Conservation (phyloP, 2,797 vertebrate species). For the Sebastolobus altivelis region DNA sequence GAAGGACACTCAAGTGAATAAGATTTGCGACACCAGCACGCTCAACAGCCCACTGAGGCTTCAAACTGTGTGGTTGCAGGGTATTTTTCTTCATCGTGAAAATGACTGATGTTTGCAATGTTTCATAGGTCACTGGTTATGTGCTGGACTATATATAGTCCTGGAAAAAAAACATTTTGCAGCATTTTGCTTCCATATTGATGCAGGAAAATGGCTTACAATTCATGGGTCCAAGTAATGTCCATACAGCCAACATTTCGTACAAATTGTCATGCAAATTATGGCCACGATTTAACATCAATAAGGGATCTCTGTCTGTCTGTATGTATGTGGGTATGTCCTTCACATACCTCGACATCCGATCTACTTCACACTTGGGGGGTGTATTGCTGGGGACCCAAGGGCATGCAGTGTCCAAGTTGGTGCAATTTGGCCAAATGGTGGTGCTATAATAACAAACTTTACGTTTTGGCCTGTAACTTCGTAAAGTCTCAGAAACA, state of each 20-base stretch:
- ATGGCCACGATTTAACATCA: background rate
- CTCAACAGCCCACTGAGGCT: slow-evolving; percentile 2
- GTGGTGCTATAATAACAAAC: background rate
- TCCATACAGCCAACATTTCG: background rate
- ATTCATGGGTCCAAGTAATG: background rate
- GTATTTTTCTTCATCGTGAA: slow-evolving; percentile 4
- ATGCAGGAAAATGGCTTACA: background rate
- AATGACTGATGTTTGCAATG: slow-evolving; percentile 26
- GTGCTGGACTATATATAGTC: slow-evolving; percentile 13
- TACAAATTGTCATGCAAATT: background rate
- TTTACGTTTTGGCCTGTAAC: background rate
- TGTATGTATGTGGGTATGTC: background rate
- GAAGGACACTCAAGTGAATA: slow-evolving; percentile 29
- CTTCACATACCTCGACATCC: background rate
- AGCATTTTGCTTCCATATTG: background rate
- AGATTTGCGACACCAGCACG: slow-evolving; percentile 1
- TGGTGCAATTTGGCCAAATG: no score
- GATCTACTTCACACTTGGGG: background rate
- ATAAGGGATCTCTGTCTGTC: background rate
- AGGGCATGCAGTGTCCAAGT: accelerated
- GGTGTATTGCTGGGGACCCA: background rate
- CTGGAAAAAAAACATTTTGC: background rate
- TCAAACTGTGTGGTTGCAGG: background rate
- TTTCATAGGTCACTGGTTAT: slow-evolving; percentile 23
- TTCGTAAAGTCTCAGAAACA: background rate